Percentiles rank a stretch among this genome's conserved stretches.
These are phyloP conservation scores for Dicrurus megarhynchus DNA, from an alignment of 2,113 vertebrate species.

Conservation along the genomic window DNA sequence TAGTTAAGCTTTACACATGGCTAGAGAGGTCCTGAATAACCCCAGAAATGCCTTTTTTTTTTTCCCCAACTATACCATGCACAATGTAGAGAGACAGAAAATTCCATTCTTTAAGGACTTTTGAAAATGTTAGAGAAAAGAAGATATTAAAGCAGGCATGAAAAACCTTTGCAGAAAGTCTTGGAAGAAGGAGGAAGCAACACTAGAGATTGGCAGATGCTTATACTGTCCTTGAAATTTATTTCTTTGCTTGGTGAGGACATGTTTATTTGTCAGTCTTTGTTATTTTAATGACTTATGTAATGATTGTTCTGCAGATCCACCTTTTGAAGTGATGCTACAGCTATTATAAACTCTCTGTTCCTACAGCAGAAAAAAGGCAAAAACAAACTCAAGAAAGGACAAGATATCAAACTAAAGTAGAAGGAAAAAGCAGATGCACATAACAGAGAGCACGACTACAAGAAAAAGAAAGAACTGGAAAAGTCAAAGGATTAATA, in stretches of 20 bases:
- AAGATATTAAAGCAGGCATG: neutral
- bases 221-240: neutral
- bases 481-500: neutral
- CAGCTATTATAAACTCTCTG: neutral
- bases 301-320: neutral
- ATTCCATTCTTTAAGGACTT: neutral
- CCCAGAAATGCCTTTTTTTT: neutral
- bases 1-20: neutral
- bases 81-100: neutral
- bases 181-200: neutral
- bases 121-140: neutral
- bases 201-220: neutral
- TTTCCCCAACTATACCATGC: rapidly evolving
- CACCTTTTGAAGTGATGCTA: slow-evolving; percentile 3
- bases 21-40: neutral
- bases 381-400: neutral
- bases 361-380: neutral
- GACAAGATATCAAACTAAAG: neutral
- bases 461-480: neutral
- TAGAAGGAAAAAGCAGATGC: neutral
- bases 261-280: neutral
- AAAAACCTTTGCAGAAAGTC: neutral
- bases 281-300: slow-evolving; percentile 12
- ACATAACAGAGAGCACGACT: neutral
- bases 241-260: neutral